Evolutionary conservation across 2,888 invertebrate species (phyloP).

Genomic region (Pharmacophagus antenor): DNA sequence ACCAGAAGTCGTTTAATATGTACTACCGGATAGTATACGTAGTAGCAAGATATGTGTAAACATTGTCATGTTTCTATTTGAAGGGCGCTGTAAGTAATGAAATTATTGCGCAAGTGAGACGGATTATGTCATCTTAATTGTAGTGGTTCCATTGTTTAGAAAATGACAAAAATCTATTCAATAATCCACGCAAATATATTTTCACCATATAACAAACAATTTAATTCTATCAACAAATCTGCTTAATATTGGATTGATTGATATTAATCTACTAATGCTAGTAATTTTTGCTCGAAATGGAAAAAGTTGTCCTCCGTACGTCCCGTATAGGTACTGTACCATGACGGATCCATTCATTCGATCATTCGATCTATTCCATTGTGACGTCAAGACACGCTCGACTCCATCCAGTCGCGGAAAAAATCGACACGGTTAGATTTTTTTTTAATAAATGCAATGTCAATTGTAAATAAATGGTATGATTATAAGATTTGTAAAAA

Average conservation of each 20-base stretch:
- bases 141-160: too few species aligned
- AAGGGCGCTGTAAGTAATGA: too few species aligned
- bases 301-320: constrained; percentile 28
- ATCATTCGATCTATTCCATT: constrained; percentile 18
- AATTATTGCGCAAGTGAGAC: too few species aligned
- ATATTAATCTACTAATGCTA: neutral
- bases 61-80: too few species aligned
- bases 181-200: neutral
- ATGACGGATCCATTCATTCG: constrained; percentile 25
- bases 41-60: too few species aligned
- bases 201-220: too few species aligned
- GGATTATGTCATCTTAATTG: too few species aligned
- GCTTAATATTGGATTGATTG: neutral
- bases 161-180: too few species aligned
- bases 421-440: constrained; percentile 20
- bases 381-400: constrained; percentile 25
- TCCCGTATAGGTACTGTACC: constrained; percentile 24
- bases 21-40: too few species aligned
- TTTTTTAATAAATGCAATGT: neutral
- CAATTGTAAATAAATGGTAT: neutral
- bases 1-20: too few species aligned
- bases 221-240: too few species aligned
- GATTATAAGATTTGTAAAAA: too few species aligned
- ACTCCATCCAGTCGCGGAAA: constrained; percentile 17
- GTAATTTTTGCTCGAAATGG: constrained; percentile 13